Conservation (phyloP, 1,140 invertebrate species). For the Littorina saxatilis region DNA sequence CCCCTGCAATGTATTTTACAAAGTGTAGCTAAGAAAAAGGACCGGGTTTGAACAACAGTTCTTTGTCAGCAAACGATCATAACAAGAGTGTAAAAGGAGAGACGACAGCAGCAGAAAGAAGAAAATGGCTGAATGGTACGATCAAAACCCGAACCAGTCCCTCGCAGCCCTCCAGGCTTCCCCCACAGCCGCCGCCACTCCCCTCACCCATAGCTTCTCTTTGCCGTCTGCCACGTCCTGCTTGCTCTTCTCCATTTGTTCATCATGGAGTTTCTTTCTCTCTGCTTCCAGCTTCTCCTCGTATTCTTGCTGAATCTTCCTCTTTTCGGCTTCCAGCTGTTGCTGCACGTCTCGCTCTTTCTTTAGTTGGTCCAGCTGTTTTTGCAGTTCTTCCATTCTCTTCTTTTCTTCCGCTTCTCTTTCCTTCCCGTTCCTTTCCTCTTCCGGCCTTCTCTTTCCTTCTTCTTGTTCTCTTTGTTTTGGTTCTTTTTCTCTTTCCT, state of each 20-base stretch:
- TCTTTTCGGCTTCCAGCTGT: background rate
- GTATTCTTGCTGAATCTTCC: background rate
- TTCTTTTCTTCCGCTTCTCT: background rate
- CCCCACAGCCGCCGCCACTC: background rate
- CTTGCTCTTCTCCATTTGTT: background rate
- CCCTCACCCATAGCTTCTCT: background rate
- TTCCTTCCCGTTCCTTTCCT: background rate
- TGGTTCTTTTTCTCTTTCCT: background rate
- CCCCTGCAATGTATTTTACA: too few relatives aligned
- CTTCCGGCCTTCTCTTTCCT: background rate
- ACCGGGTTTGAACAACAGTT: too few relatives aligned
- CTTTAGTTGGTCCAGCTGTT: background rate
- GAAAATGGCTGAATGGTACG: too few relatives aligned
- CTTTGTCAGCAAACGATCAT: too few relatives aligned
- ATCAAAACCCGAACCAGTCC: background rate
- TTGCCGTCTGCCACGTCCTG: background rate
- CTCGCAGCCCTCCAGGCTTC: background rate
- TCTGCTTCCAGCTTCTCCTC: background rate
- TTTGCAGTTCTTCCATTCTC: background rate
- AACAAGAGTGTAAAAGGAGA: too few relatives aligned
- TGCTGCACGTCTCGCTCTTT: background rate
- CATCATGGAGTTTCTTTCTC: background rate
- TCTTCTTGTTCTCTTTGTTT: background rate
- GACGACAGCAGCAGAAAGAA: too few relatives aligned
- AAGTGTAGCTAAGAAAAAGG: too few relatives aligned